Evolutionary conservation across 2,113 vertebrate genomes (phyloP).

Genomic region (Malurus alboscapulatus): DNA sequence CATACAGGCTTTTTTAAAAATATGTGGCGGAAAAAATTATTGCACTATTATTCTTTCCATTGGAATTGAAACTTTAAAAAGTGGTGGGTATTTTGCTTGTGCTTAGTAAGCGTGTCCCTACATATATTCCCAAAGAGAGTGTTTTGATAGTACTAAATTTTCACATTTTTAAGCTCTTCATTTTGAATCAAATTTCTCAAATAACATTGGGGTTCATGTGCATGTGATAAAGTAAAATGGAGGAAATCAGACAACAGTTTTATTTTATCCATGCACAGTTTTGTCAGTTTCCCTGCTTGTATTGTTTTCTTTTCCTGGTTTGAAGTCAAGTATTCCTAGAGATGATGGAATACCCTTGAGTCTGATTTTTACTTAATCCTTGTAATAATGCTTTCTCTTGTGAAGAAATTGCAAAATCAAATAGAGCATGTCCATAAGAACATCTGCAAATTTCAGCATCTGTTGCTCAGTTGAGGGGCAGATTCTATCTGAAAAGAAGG

Average conservation of each 20-base stretch:
- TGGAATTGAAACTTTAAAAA: neutral
- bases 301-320: neutral
- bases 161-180: neutral
- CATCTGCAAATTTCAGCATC: rapidly evolving
- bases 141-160: neutral
- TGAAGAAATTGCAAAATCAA: neutral
- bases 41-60: neutral
- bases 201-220: neutral
- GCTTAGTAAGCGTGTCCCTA: neutral
- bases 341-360: neutral
- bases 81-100: neutral
- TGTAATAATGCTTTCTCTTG: neutral
- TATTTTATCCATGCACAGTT: neutral
- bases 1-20: neutral
- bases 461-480: neutral
- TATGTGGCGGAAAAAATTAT: neutral
- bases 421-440: neutral
- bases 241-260: neutral
- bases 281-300: neutral
- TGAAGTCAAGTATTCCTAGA: neutral
- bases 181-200: neutral
- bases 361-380: neutral
- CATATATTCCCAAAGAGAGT: neutral
- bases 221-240: neutral
- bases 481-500: neutral